phyloP scores from a whole-genome alignment of 2,113 vertebrate genomes.

The Micronisus gabar region DNA sequence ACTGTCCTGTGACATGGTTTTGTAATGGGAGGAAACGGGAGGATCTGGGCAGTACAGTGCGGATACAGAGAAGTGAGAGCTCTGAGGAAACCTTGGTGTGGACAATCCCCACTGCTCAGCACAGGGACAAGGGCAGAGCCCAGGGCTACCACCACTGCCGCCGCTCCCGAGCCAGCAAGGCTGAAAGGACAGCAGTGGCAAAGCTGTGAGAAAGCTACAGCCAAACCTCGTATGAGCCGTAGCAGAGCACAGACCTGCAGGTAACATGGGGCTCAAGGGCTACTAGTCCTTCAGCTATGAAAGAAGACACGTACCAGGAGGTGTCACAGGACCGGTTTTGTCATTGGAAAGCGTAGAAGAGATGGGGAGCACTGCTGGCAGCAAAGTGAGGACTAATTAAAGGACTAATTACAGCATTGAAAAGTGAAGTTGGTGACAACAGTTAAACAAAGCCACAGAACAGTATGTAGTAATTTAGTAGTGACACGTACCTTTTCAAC shows the following conservation, averaged over 20 bases:
- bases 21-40: not conserved
- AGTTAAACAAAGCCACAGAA: not conserved
- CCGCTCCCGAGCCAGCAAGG: not conserved
- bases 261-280: not conserved
- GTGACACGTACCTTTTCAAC: not conserved
- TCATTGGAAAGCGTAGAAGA: not conserved
- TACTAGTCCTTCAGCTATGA: not conserved
- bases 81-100: not conserved
- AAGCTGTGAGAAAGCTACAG: not conserved
- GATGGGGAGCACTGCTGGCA: not conserved
- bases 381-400: not conserved
- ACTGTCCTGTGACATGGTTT: rapidly evolving
- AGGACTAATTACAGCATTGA: not conserved
- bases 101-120: not conserved
- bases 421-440: not conserved
- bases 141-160: not conserved
- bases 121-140: not conserved
- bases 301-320: not conserved
- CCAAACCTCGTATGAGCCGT: not conserved
- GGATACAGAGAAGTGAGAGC: not conserved
- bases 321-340: not conserved
- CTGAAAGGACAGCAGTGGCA: not conserved
- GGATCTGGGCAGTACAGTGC: rapidly evolving
- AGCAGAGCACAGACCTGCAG: not conserved
- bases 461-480: not conserved